A percentile compares a stretch with the other conserved stretches of the same genome.
Evolutionary conservation across 2,888 invertebrate genomes (phyloP).

Genomic region (Halictus ligatus): DNA sequence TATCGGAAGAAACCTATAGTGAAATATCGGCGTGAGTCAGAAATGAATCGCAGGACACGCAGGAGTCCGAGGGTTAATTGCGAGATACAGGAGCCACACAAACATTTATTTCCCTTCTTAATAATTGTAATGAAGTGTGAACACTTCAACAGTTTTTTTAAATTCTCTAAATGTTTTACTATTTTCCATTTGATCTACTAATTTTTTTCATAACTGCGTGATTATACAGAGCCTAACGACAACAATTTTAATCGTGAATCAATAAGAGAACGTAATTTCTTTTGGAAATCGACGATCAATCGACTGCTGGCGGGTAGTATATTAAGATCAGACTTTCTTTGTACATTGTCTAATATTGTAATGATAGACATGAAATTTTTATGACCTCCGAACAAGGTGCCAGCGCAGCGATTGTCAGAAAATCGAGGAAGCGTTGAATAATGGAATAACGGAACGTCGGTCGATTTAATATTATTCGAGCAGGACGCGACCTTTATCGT

Average conservation of each 20-base stretch:
- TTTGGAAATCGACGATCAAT: not conserved
- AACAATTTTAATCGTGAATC: not conserved
- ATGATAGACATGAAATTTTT: not conserved
- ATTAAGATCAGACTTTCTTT: not conserved
- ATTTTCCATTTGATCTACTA: too few species aligned
- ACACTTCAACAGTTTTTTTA: too few species aligned
- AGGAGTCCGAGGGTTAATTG: too few species aligned
- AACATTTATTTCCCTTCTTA: too few species aligned
- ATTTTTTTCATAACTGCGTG: too few species aligned
- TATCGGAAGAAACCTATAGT: too few species aligned
- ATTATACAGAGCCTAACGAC: not conserved
- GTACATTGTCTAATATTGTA: not conserved
- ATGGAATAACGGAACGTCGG: not conserved
- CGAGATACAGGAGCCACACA: too few species aligned
- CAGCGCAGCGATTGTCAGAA: not conserved
- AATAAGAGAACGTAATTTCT: not conserved
- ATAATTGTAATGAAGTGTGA: too few species aligned
- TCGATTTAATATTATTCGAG: constrained; percentile 6
- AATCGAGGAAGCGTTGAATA: not conserved
- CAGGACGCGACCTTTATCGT: not conserved
- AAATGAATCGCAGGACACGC: too few species aligned
- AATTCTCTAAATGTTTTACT: too few species aligned
- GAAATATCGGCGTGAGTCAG: too few species aligned
- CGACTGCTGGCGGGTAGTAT: not conserved
- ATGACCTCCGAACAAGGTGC: not conserved